Percentiles rank a stretch among this genome's conserved stretches.
These are phyloP conservation scores for Sclerurus mexicanus DNA, from an alignment of 2,113 vertebrate genomes.

Conservation along the genomic window DNA sequence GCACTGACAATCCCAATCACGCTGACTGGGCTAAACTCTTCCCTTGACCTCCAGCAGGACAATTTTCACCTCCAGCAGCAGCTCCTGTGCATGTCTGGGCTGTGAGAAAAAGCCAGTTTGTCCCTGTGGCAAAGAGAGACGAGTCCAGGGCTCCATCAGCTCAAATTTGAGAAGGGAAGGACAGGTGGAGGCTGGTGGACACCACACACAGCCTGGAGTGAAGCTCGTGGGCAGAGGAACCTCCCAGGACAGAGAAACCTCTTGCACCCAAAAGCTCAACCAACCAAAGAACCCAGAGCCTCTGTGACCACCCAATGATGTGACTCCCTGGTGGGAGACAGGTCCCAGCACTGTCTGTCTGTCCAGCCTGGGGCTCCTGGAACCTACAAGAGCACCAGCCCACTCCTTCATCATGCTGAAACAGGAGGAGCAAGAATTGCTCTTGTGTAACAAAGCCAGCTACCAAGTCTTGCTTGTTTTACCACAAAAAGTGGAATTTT, in stretches of 20 bases:
- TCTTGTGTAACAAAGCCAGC: neutral
- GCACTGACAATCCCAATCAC: neutral
- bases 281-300: neutral
- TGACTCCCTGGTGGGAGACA: neutral
- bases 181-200: neutral
- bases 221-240: neutral
- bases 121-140: neutral
- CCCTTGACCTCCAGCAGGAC: neutral
- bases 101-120: neutral
- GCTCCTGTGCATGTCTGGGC: neutral
- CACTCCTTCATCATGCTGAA: rapidly evolving
- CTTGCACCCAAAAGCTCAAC: neutral
- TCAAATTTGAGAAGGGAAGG: neutral
- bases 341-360: neutral
- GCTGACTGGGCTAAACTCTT: rapidly evolving
- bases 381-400: neutral
- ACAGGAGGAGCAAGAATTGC: neutral
- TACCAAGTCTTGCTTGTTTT: neutral
- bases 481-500: neutral
- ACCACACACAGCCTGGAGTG: neutral
- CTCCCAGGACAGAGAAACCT: neutral
- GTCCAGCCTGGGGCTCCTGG: neutral
- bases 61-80: neutral
- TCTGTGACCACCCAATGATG: rapidly evolving
- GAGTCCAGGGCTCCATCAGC: neutral